Evolutionary conservation across 2,113 vertebrate species (phyloP), one percentile per base, ranked within the genome.

Genomic region (Mastomys natalensis): DNA sequence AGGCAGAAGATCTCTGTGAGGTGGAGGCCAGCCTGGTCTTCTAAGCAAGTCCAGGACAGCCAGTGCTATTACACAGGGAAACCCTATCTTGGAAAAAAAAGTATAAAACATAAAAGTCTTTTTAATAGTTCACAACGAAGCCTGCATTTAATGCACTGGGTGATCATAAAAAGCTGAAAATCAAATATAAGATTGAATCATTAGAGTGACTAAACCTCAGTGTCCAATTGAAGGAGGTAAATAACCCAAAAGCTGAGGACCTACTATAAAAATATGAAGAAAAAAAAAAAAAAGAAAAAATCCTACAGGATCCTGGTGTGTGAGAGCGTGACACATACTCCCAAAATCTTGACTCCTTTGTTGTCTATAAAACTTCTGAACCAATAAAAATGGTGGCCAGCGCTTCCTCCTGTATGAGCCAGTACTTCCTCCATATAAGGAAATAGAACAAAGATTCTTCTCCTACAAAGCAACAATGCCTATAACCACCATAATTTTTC

Each of bases 151-250:
- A 80, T 45, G 29, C 40, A 90, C 64, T 84, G 70, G 53, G 4
- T 37, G 5, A 90, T 43, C 53, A 73, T 74, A 68, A 62, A 84
- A 96, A 90, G 26, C 22, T 55, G 7, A 90, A 96, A 34, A 64
- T 43, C 45, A 91, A 85, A 89, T 51, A 37, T 82, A 93, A 40
- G 26, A 60, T 60, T 91, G 78, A 34, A 80, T 80, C 55, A 73
- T 91, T 93, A 87, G 51, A 81, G 74, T 77, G 51, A 31, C 26
- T 91, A 64, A 96, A 68, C 17, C 85, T 80, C 87, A 95, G 78
- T 58, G 45, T 31, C 51, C 29, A 80, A 58, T 43, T 48, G 22
- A 45, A 51, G 80, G n/a, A 90, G n/a, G 24, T 73, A 73, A 73
- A 21, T 82, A 87, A 86, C 55, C 53, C 26, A 45, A 90, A 94